A percentile compares a stretch with the other conserved stretches of the same genome.
Evolutionary conservation across 2,888 invertebrate genomes (phyloP).

Genomic region (Drosophila merina): DNA sequence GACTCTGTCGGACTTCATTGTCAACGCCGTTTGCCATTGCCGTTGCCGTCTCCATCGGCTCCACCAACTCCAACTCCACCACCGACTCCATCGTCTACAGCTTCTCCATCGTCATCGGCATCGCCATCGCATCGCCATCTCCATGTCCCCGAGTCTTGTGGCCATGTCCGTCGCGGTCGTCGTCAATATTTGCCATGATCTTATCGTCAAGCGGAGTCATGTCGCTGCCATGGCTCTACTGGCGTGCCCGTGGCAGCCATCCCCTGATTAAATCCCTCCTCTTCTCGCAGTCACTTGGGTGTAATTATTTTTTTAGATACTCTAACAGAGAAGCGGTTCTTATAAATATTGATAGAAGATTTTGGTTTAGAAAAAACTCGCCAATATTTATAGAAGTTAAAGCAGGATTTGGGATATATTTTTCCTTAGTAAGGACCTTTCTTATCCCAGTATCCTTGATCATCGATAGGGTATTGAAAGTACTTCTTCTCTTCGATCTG

Average conservation of each 20-base stretch:
- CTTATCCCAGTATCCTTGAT: too few relatives aligned
- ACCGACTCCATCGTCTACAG: conserved; percentile 31
- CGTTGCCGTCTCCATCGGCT: conserved; percentile 34
- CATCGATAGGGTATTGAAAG: neutral
- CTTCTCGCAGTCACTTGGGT: conserved; percentile 59
- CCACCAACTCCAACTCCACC: conserved; percentile 18
- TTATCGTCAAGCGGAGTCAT: conserved; percentile 76
- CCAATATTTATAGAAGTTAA: neutral
- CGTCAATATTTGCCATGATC: conserved; percentile 77
- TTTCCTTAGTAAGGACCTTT: too few relatives aligned
- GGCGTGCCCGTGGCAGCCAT: conserved; percentile 7
- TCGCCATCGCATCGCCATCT: conserved; percentile 49
- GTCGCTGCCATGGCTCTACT: conserved; percentile 70
- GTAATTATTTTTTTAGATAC: conserved; percentile 74
- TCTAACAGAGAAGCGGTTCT: conserved; percentile 40
- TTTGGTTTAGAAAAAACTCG: neutral
- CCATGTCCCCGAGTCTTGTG: conserved; percentile 27
- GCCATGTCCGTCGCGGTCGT: conserved; percentile 46
- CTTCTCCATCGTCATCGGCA: conserved; percentile 59
- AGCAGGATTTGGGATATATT: too few relatives aligned
- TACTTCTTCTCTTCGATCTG: conserved; percentile 18
- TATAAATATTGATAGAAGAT: neutral
- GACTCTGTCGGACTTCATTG: conserved; percentile 54
- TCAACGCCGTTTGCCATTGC: conserved; percentile 43
- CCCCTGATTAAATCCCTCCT: neutral